Evolutionary conservation across 1,140 invertebrate genomes (phyloP).

Genomic region (Heliconius melpomene): DNA sequence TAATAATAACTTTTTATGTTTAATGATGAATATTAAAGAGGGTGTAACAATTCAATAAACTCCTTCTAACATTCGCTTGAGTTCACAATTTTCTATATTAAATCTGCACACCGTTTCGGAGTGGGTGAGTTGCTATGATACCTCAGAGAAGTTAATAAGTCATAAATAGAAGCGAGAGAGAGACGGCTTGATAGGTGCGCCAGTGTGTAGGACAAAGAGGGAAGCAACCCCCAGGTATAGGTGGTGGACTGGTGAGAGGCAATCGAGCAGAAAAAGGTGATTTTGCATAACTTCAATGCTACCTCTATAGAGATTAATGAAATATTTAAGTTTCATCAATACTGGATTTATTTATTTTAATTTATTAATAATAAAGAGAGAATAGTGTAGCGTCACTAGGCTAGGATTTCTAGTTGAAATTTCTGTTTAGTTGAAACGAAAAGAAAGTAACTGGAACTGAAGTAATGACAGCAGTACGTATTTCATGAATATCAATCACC

Average conservation of each 20-base stretch:
- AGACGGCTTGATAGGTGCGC: constrained; percentile 44
- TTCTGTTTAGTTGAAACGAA: no score
- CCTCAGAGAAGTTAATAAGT: constrained; percentile 79
- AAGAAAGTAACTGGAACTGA: no score
- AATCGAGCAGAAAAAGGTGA: constrained; percentile 78
- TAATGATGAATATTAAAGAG: constrained; percentile 39
- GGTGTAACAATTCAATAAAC: constrained; percentile 73
- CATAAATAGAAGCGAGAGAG: constrained; percentile 70
- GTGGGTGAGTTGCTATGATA: constrained; percentile 78
- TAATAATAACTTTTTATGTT: constrained; percentile 14
- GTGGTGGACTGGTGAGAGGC: constrained; percentile 52
- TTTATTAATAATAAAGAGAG: no score
- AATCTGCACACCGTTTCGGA: constrained; percentile 59
- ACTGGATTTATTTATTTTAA: no score
- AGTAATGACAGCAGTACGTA: no score
- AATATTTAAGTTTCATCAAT: background rate
- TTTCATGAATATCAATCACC: no score
- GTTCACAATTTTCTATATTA: constrained; percentile 80
- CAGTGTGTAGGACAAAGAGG: constrained; percentile 50
- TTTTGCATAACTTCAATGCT: constrained; percentile 65
- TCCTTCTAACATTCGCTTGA: constrained; percentile 65
- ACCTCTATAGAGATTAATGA: constrained; percentile 50
- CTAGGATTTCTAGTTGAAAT: no score
- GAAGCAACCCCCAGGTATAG: constrained; percentile 61
- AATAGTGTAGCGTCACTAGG: no score